Evolutionary conservation across 2,888 invertebrate species (phyloP), one percentile per base, ranked within the genome.

Genomic region (Carabus problematicus): DNA sequence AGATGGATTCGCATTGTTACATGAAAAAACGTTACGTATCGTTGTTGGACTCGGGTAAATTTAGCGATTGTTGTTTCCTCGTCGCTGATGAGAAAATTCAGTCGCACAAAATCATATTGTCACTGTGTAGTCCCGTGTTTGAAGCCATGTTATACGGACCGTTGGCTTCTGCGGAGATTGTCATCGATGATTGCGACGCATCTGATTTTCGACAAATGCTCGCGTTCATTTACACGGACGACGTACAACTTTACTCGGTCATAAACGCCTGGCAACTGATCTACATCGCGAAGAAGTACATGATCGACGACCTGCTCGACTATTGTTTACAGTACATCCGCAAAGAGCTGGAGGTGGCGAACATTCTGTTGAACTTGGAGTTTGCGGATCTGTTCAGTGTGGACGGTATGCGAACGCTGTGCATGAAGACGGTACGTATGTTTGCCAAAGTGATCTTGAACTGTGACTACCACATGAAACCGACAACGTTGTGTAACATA

Each of bases 61-160:
- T 85, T 84, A 85, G 85, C 75, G 88, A 89, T 76, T 88, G 88
- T 75, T 83, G 82, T 69, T 89, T 89, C 75, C 79, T 82, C 71
- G 84, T 88, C 43, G 82, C 82, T 70, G 84, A 83, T 43, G 82
- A 81, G 76, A 81, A 81, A 73, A 82, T 88, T 64, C 83, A 83
- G 76, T 88, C 87, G 55, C 89, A 89, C 76, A 87, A 86, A 79
- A 79, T 89, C 68, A 85, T 89, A 72, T 77, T 90, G 73, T 87
- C 88, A n/a, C 85, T 86, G 70, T 85, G 85, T 74, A 89, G 89
- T 77, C 89, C 89, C 7, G 89, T 89, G 42, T 89, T 90, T 81
- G 88, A 89, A 79, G 88, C 87, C 29, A 88, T 89, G 88, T 84
- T 89, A 72, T 89, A 85, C 79, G 89, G 90, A 0, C 85, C 87